A percentile compares a stretch with the other conserved stretches of the same genome.
phyloP scores from a whole-genome alignment of 1,140 invertebrate species.

The Protaetia brevitarsis region DNA sequence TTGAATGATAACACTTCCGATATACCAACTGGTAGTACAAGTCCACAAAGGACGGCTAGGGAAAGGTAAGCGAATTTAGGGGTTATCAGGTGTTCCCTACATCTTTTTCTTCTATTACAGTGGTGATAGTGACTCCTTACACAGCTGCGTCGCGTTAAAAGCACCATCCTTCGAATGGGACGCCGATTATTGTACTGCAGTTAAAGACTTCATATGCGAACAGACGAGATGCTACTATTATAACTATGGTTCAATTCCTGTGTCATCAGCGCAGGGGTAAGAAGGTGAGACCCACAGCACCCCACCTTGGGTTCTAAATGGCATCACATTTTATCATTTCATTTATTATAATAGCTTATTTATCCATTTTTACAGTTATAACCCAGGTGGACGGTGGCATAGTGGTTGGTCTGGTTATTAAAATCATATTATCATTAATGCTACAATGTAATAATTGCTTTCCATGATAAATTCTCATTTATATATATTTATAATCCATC shows the following conservation, averaged over 20 bases:
- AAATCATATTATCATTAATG: not conserved
- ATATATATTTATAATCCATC: too few relatives aligned
- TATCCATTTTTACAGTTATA: constrained; percentile 10
- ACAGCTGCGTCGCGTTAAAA: constrained; percentile 72
- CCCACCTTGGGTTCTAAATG: constrained; percentile 36
- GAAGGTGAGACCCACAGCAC: constrained; percentile 54
- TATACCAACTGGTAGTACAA: constrained; percentile 62
- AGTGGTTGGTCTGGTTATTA: constrained; percentile 31
- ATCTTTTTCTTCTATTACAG: constrained; percentile 39
- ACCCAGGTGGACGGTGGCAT: constrained; percentile 34
- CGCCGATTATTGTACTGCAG: constrained; percentile 74
- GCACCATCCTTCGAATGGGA: constrained; percentile 75
- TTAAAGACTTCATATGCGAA: constrained; percentile 85
- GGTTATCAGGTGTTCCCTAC: not conserved
- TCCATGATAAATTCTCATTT: too few relatives aligned
- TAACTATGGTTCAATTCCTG: constrained; percentile 85
- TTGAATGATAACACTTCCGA: constrained; percentile 50
- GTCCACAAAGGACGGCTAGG: constrained; percentile 69
- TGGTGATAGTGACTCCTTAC: constrained; percentile 60
- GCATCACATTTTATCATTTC: too few relatives aligned
- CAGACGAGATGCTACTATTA: constrained; percentile 87
- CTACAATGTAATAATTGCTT: too few relatives aligned
- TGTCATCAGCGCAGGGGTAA: constrained; percentile 86
- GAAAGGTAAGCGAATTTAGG: constrained; percentile 60
- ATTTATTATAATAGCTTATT: constrained; percentile 2